Percentiles rank a stretch among this genome's conserved stretches.
Conservation (phyloP, 2,113 vertebrate species). For the Callaeas wilsoni region DNA sequence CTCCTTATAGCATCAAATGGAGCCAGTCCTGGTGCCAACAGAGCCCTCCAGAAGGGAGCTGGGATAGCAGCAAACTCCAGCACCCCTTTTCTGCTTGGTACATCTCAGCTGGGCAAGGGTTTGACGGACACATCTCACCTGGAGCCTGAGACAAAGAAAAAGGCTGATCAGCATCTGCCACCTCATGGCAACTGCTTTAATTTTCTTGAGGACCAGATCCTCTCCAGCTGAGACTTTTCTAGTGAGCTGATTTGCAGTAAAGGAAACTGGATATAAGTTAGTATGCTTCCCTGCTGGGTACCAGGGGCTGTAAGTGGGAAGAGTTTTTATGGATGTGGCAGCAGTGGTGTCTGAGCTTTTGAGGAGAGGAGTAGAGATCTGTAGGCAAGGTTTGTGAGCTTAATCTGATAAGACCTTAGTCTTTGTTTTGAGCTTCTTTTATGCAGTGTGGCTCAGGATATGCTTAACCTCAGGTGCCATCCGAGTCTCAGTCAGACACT, state of each 20-base stretch:
- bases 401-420: neutral
- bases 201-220: neutral
- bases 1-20: neutral
- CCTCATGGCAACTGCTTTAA: neutral
- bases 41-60: neutral
- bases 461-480: neutral
- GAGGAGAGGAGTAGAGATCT: neutral
- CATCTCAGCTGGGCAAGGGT: neutral
- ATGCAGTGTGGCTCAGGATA: neutral
- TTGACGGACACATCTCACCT: neutral
- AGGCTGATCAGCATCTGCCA: neutral
- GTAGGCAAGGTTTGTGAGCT: accelerated
- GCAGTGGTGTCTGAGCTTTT: accelerated
- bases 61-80: neutral
- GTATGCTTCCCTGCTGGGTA: accelerated
- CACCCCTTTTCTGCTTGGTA: neutral
- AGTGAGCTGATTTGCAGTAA: neutral
- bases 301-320: accelerated
- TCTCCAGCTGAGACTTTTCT: neutral
- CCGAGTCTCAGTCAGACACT: accelerated
- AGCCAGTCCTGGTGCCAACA: neutral
- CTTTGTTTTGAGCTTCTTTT: neutral
- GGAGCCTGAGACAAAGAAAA: neutral
- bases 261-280: neutral
- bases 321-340: accelerated